These are phyloP conservation scores for Lepidostoma basale DNA, from an alignment of 1,140 invertebrate species.

Conservation along the genomic window DNA sequence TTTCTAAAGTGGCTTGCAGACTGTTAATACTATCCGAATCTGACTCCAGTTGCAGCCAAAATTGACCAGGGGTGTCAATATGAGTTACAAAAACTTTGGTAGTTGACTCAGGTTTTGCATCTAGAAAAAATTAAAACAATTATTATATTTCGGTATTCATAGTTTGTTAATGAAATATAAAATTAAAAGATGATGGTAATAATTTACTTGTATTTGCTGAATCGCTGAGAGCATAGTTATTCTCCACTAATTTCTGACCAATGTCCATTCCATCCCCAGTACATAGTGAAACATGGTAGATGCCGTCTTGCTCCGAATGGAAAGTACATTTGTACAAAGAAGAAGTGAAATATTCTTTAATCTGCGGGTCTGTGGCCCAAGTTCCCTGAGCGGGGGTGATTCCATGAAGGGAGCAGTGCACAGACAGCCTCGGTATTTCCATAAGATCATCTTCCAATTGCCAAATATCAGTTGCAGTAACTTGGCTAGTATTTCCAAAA, in stretches of 20 bases:
- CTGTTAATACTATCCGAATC: slow-evolving; percentile 59
- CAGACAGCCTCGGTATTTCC: slow-evolving; percentile 71
- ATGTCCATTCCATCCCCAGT: slow-evolving; percentile 50
- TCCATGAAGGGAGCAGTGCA: slow-evolving; percentile 67
- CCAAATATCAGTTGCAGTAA: slow-evolving; percentile 68
- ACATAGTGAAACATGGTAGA: slow-evolving; percentile 62
- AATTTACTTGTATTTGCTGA: neutral
- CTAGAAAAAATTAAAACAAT: no score
- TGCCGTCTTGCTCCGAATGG: slow-evolving; percentile 54
- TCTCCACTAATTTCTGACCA: slow-evolving; percentile 51
- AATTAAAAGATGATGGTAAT: no score
- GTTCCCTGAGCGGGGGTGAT: slow-evolving; percentile 59
- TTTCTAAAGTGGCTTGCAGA: slow-evolving; percentile 67
- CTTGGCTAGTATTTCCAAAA: slow-evolving; percentile 72
- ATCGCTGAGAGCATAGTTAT: slow-evolving; percentile 43
- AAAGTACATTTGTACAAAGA: slow-evolving; percentile 60
- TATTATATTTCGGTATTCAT: no score
- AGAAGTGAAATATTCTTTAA: slow-evolving; percentile 65
- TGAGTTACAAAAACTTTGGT: slow-evolving; percentile 65
- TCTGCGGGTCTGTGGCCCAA: slow-evolving; percentile 62
- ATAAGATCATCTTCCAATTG: slow-evolving; percentile 69
- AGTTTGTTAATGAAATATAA: no score
- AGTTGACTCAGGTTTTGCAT: slow-evolving; percentile 3
- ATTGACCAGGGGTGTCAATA: slow-evolving; percentile 68
- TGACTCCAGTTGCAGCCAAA: slow-evolving; percentile 68